Base-by-base conservation (phyloP, 2,888 invertebrate genomes). In the Corythucha ciliata region DNA sequence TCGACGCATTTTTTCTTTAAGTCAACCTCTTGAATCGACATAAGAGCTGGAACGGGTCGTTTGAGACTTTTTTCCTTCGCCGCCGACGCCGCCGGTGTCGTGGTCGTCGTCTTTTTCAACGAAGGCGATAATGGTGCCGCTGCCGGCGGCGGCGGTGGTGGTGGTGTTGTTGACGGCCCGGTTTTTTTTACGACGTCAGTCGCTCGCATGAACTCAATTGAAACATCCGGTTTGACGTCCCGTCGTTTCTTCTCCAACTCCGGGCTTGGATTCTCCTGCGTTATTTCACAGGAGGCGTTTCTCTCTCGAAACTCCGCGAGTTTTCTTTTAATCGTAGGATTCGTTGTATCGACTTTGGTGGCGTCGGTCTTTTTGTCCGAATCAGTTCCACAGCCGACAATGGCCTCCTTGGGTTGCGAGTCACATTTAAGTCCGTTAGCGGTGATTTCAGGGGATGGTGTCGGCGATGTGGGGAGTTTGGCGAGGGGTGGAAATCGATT, bases 191-290 rank as follows among this genome's bases (percentile, higher is more conserved):
- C n/a, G n/a, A n/a, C n/a, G 16, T 55, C 47, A 16, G 56, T 54
- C 8, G 56, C 52, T 22, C 56, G 48, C 55, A 60, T 60, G 18
- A 61, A 29, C 44, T 62, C 60, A 20, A 62, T 62, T 8, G 61
- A 61, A 6, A 62, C 62, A 40, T 59, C 59, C 1, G 62, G 62
- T 10, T 59, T 59, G 7, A 61, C 59, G 14, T 59, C 54, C 42
- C 60, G 49, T 16, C 59, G 45, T 21, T 58, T 58, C 32, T 62
- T 61, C 7, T 54, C 55, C 6, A 59, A 59, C 22, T 56, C 51
- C 2, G 53, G 52, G 26, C 53, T 40, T 20, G 59, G 34, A 50
- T 59, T 57, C 21, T 57, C 57, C 7, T 57, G 54, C 7, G 57
- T 57, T 14, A 57, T 57, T 39, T 57, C 54, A 24, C 57, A 57